These are phyloP conservation scores for Philopedon plagiatum DNA, from an alignment of 2,888 invertebrate genomes.

Conservation along the genomic window DNA sequence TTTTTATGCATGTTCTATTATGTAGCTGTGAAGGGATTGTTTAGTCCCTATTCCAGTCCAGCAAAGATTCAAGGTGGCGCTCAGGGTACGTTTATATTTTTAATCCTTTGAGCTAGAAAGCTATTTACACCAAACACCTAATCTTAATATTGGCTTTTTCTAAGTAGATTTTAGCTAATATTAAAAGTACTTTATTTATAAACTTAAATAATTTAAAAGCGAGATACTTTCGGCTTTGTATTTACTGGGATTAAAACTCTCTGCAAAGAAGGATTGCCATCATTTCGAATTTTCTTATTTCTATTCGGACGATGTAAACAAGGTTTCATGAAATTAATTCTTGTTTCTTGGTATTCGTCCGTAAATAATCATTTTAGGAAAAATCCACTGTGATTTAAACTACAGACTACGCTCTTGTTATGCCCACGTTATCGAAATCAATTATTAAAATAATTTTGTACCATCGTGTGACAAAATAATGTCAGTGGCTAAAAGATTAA, in stretches of 20 bases:
- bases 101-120: background rate
- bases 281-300: background rate
- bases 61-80: constrained; percentile 71
- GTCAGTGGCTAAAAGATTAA: no score
- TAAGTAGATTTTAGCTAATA: background rate
- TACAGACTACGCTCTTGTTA: no score
- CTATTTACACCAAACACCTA: background rate
- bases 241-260: constrained; percentile 1
- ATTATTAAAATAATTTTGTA: no score
- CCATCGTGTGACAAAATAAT: no score
- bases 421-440: no score
- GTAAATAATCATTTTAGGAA: background rate
- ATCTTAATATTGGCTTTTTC: background rate
- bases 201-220: background rate
- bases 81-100: constrained; percentile 63
- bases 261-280: background rate
- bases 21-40: constrained; percentile 59
- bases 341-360: background rate
- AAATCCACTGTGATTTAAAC: no score
- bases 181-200: background rate
- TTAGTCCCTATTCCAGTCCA: constrained; percentile 78
- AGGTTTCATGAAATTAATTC: background rate
- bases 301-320: background rate
- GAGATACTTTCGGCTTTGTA: background rate
- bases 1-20: constrained; percentile 58